Evolutionary conservation across 64 coral and sea anemone genomes (phyloP).

Genomic region (Pachyseris speciosa): DNA sequence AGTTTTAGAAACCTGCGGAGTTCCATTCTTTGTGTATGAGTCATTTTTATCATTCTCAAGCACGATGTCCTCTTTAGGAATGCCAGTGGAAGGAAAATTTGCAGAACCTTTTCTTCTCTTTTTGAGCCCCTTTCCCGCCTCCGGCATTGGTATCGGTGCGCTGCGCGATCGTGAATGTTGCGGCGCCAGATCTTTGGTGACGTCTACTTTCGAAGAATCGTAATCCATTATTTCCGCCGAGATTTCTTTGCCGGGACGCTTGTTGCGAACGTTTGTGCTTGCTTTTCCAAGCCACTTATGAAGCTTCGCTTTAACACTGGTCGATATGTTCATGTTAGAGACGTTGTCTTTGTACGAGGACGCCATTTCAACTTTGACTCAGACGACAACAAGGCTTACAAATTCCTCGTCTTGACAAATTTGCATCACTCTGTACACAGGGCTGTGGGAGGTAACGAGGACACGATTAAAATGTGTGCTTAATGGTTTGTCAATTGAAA

Average conservation of each 20-base stretch:
- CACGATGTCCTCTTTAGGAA: neutral
- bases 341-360: neutral
- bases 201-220: neutral
- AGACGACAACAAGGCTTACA: slow-evolving; percentile 19
- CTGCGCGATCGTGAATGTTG: slow-evolving; percentile 23
- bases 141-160: neutral
- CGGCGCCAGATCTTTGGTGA: neutral
- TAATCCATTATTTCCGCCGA: slow-evolving; percentile 31
- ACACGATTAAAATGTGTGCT: slow-evolving; percentile 34
- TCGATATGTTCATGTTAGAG: slow-evolving; percentile 1
- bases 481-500: slow-evolving; percentile 42
- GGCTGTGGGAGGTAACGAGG: slow-evolving; percentile 30
- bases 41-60: slow-evolving; percentile 2
- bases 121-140: neutral
- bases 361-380: slow-evolving; percentile 1
- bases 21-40: slow-evolving; percentile 25
- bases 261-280: slow-evolving; percentile 16
- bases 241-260: neutral
- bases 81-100: neutral
- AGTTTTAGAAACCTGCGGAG: neutral
- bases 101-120: neutral
- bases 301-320: slow-evolving; percentile 24
- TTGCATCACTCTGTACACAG: slow-evolving; percentile 31
- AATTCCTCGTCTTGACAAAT: neutral
- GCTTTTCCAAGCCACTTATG: slow-evolving; percentile 50